Conservation (phyloP, 2,113 vertebrate genomes). For the Semnopithecus entellus region DNA sequence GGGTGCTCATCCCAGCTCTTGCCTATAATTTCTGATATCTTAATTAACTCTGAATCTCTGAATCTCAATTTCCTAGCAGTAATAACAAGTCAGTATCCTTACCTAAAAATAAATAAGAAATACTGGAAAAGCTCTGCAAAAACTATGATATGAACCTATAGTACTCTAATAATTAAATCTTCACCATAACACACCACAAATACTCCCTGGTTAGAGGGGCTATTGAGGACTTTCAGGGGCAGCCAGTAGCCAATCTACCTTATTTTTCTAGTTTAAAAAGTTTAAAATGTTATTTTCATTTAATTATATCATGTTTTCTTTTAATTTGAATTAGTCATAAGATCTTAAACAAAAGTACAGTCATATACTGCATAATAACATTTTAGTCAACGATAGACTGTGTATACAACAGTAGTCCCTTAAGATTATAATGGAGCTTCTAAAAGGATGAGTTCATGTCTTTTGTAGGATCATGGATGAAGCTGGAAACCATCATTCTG, state of each 20-base stretch:
- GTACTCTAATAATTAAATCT: not conserved
- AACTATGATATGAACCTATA: not conserved
- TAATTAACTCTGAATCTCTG: not conserved
- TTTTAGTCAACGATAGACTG: not conserved
- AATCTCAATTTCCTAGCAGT: not conserved
- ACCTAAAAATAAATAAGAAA: not conserved
- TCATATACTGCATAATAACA: not conserved
- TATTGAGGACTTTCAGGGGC: not conserved
- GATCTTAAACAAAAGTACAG: not conserved
- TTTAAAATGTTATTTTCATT: not conserved
- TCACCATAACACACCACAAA: not conserved
- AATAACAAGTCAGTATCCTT: not conserved
- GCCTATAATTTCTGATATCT: not conserved
- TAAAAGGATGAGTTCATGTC: not conserved
- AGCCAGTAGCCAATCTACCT: not conserved
- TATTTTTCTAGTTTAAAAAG: not conserved
- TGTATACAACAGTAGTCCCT: not conserved
- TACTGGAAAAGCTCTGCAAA: not conserved
- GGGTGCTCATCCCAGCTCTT: not conserved
- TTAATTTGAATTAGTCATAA: not conserved
- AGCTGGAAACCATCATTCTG: no score
- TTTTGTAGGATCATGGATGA: no score
- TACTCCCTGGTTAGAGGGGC: not conserved
- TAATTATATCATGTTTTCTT: not conserved
- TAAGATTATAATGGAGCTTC: not conserved